phyloP scores from a whole-genome alignment of 2,888 invertebrate genomes.

The Pyrgus malvae region DNA sequence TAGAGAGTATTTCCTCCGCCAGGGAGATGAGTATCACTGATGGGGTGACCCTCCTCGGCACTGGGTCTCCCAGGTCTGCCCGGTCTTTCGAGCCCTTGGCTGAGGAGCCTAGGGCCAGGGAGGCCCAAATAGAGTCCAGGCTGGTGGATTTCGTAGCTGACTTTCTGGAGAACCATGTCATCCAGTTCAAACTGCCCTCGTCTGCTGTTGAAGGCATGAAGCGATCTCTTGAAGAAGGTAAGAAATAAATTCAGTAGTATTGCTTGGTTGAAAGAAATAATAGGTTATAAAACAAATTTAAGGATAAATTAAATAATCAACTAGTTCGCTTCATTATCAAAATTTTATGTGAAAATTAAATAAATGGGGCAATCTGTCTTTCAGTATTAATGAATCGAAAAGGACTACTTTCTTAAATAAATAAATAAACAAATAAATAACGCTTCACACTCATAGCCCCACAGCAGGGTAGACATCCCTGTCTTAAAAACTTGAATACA shows the following conservation, averaged over 20 bases:
- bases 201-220: constrained; percentile 88
- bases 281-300: too few species aligned
- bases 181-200: constrained; percentile 90
- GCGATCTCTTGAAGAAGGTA: constrained; percentile 91
- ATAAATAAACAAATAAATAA: too few species aligned
- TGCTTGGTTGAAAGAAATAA: not conserved
- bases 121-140: constrained; percentile 87
- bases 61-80: constrained; percentile 81
- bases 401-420: too few species aligned
- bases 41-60: constrained; percentile 80
- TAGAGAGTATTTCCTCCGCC: constrained; percentile 79
- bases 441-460: too few species aligned
- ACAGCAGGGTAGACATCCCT: too few species aligned
- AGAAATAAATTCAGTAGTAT: constrained; percentile 9
- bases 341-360: too few species aligned
- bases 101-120: constrained; percentile 87
- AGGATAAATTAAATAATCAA: too few species aligned
- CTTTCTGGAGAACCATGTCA: constrained; percentile 90
- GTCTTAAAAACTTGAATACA: too few species aligned
- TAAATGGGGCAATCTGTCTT: too few species aligned
- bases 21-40: constrained; percentile 83
- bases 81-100: constrained; percentile 84
- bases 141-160: constrained; percentile 88
- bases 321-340: too few species aligned
- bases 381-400: too few species aligned